Conservation (phyloP, 1,140 invertebrate species). For the Calliopsis andreniformis region DNA sequence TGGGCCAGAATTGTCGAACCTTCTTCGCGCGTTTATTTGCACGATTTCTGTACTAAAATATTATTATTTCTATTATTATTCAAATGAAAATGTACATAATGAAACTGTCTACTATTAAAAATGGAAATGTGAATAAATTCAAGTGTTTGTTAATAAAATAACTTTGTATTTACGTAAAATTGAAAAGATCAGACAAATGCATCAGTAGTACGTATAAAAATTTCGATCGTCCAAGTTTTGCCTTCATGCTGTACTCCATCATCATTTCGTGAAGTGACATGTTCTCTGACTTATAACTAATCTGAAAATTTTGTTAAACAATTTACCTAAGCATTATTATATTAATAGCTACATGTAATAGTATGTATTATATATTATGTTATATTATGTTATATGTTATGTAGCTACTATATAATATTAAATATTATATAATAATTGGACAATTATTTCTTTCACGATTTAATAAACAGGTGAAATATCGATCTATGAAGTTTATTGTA, state of each 20-base stretch:
- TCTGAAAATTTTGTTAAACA: conserved; percentile 17
- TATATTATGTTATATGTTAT: too few relatives aligned
- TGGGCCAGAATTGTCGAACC: conserved; percentile 51
- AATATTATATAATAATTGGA: too few relatives aligned
- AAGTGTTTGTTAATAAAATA: not conserved
- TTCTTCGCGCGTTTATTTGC: conserved; percentile 42
- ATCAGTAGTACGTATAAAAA: conserved; percentile 51
- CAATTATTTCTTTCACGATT: too few relatives aligned
- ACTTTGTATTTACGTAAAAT: conserved; percentile 61
- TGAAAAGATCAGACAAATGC: conserved; percentile 61
- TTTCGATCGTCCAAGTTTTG: conserved; percentile 52
- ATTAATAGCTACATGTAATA: not conserved
- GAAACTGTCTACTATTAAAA: too few relatives aligned
- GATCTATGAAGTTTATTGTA: too few relatives aligned
- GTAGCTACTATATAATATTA: too few relatives aligned
- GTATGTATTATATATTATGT: too few relatives aligned
- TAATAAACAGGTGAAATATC: too few relatives aligned
- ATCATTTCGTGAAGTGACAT: conserved; percentile 41
- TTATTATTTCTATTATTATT: too few relatives aligned
- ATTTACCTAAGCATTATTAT: too few relatives aligned
- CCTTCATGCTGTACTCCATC: conserved; percentile 34
- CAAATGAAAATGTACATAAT: too few relatives aligned
- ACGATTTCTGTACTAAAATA: conserved; percentile 51
- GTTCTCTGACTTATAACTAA: conserved; percentile 36
- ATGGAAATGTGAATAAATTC: not conserved